Evolutionary conservation across 2,888 invertebrate genomes (phyloP), one percentile per base, ranked within the genome.

Genomic region (Luffia ferchaultella): DNA sequence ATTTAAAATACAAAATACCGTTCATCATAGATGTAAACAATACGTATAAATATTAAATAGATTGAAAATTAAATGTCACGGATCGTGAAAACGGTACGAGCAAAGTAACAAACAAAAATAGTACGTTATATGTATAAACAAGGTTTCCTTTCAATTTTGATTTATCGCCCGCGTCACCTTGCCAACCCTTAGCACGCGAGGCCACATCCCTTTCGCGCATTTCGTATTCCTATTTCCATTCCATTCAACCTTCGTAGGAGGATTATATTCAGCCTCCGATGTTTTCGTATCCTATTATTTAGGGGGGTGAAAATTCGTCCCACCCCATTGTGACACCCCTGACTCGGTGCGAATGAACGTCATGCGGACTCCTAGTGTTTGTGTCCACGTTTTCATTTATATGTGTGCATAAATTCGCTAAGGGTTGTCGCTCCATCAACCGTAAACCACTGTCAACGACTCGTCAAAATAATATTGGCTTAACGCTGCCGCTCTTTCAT

Each of bases 221-320:
- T 83, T 79, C 83, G 77, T 82, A 80, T 82, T 83, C 77, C 67
- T 73, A 74, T 74, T 79, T 72, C 74, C 73, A 77, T 79, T 78
- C 75, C 73, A 72, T 73, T 71, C 79, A 75, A 78, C 76, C 79
- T 82, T 73, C 75, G 71, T 73, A 73, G 70, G 69, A 76, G 83
- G 83, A 83, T 83, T 83, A 83, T 82, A 76, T 79, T 80, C 76
- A 77, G 76, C 75, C 74, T 80, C 70, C 78, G 73, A 83, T 82
- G 80, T 83, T 83, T 83, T 83, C 79, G 72, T 79, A 83, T 83
- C 83, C 80, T 79, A 83, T 83, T 83, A 83, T 83, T 80, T 80
- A 77, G 73, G 79, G 67, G 82, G 80, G 83, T 79, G 83, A 79
- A 80, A 83, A 80, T 83, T 70, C n/a, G 77, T 73, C 77, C 78